Percentiles rank a stretch among this genome's conserved stretches.
phyloP scores from a whole-genome alignment of 2,797 vertebrate species.

The Microctenopoma lineatum region DNA sequence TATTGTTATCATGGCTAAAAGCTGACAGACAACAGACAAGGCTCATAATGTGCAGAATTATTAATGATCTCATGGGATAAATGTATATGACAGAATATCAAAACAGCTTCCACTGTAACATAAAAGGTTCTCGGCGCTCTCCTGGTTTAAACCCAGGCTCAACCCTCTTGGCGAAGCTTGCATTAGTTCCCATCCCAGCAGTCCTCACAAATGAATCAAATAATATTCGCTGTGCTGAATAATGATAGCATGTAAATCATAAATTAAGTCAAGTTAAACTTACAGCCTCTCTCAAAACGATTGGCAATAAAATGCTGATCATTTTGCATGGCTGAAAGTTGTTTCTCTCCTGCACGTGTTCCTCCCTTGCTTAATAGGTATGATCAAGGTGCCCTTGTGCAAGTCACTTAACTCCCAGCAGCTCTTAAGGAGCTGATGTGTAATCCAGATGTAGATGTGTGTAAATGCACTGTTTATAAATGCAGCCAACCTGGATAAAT shows the following conservation, averaged over 20 bases:
- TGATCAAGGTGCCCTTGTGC: conserved; percentile 64
- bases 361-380: conserved; percentile 8
- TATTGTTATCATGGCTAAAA: too few species aligned
- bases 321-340: conserved; percentile 6
- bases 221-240: conserved; percentile 18
- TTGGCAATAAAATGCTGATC: conserved; percentile 28
- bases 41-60: too few species aligned
- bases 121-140: too few species aligned
- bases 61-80: too few species aligned
- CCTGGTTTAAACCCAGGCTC: neutral
- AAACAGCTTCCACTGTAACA: neutral
- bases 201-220: neutral
- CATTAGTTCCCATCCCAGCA: neutral
- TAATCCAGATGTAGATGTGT: conserved; percentile 27
- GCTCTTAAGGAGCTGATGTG: conserved; percentile 37
- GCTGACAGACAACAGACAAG: too few species aligned
- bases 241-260: conserved; percentile 28
- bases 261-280: conserved; percentile 42
- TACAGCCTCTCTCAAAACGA: conserved; percentile 23
- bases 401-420: conserved; percentile 35
- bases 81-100: neutral
- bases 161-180: neutral
- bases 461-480: conserved; percentile 15
- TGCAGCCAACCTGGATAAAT: conserved; percentile 35
- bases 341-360: conserved; percentile 22